Conservation (phyloP, 2,113 vertebrate species). For the Columbina picui region DNA sequence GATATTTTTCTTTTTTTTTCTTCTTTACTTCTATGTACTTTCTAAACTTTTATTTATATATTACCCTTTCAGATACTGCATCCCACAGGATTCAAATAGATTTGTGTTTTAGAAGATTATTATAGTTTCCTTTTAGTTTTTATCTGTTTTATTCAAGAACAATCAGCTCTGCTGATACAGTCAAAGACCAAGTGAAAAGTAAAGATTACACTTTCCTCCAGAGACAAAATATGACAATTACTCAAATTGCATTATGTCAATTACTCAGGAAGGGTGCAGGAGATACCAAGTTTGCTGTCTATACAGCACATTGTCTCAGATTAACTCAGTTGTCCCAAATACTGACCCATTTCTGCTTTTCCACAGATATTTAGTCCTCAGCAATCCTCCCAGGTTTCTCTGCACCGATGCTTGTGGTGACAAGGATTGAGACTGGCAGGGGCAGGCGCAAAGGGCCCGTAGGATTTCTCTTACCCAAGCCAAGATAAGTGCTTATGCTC, state of each 20-base stretch:
- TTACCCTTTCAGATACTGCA: neutral
- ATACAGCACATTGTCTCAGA: neutral
- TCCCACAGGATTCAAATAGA: neutral
- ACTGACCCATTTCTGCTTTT: constrained; percentile 51
- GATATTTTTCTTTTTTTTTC: accelerated
- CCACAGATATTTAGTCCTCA: neutral
- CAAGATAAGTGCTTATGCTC: neutral
- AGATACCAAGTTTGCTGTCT: neutral
- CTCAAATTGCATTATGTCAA: neutral
- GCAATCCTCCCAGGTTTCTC: neutral
- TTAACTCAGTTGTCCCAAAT: constrained; percentile 51
- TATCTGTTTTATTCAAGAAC: neutral
- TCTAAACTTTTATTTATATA: neutral
- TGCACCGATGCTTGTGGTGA: neutral
- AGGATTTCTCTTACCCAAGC: neutral
- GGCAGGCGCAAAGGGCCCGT: neutral
- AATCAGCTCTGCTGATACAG: neutral
- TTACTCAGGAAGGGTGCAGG: neutral
- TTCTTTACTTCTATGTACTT: neutral
- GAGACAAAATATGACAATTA: neutral
- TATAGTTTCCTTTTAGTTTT: neutral
- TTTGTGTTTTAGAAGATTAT: neutral
- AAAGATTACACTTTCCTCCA: neutral
- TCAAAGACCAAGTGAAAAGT: neutral
- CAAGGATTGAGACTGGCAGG: neutral